Base-by-base conservation (phyloP, 2,888 invertebrate species). In the Orthosia cruda region DNA sequence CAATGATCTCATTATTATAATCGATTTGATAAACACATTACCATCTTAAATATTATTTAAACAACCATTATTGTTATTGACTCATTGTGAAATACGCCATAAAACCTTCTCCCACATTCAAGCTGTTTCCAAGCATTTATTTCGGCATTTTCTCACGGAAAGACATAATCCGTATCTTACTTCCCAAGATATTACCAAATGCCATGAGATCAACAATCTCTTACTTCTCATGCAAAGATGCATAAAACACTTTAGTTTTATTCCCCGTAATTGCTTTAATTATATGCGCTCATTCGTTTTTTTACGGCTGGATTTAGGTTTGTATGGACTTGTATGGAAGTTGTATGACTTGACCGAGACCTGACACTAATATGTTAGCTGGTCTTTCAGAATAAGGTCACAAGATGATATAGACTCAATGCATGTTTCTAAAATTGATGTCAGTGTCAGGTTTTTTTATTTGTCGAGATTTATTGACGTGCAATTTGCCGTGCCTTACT, bases 181-280 rank as follows among this genome's bases (percentile, higher is more conserved):
- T 81, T 78, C 80, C 57, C 80, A 81, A 69, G 80, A 72, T 69
- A 59, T 81, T 81, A 59, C 67, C 69, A 81, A 83, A 83, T 79
- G 50, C 61, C 58, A 69, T 79, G 65, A 69, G 84, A 81, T 63
- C 63, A 20, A 55, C 66, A 50, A 79, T 79, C 67, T 79, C 40
- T 68, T 79, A 79, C 45, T 79, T 83, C 67, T 58, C 80, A 72
- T 69, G 50, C 49, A 20, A 12, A 59, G 58, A 58, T 83, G 45
- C 61, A 64, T 54, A 71, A 83, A 66, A 68, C 65, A 52, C 45
- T 71, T 83, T 50, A 62, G 23, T 77, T 71, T 58, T 77, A 40
- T 49, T 62, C 15, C 26, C 52, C 18, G 64, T 23, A 76, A 82
- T 80, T 71, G 71, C 58, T 70, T 70, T 59, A 59, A 77, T 67